Percentiles rank a stretch among this genome's conserved stretches.
phyloP scores from a whole-genome alignment of 1,140 invertebrate species.

The Drosophila obscura region DNA sequence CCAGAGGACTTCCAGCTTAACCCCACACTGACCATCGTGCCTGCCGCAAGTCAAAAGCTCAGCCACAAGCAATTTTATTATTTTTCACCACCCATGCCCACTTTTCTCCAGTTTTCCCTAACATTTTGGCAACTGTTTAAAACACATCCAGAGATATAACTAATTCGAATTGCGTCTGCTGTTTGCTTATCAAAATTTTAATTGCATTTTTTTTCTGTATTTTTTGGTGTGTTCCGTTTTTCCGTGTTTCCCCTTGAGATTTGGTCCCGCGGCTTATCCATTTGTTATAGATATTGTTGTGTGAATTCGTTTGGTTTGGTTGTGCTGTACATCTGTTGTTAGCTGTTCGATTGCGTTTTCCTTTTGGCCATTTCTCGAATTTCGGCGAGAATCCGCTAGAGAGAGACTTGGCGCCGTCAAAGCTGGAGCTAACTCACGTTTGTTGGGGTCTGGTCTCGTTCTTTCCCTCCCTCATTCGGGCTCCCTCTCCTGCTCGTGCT shows the following conservation, averaged over 20 bases:
- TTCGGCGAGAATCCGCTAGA: slow-evolving; percentile 18
- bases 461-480: background rate
- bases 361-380: slow-evolving; percentile 15
- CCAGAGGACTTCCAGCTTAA: slow-evolving; percentile 28
- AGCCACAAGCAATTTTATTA: slow-evolving; percentile 79
- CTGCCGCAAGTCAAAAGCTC: slow-evolving; percentile 74
- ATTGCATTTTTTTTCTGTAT: slow-evolving; percentile 58
- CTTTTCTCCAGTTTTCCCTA: slow-evolving; percentile 23
- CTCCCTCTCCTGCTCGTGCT: background rate
- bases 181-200: slow-evolving; percentile 76
- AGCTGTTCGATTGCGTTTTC: slow-evolving; percentile 33
- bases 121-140: slow-evolving; percentile 1
- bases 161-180: slow-evolving; percentile 46
- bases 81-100: background rate
- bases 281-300: slow-evolving; percentile 38
- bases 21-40: slow-evolving; percentile 30
- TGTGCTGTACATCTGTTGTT: background rate
- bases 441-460: background rate
- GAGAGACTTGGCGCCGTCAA: slow-evolving; percentile 36
- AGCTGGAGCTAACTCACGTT: slow-evolving; percentile 49
- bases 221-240: slow-evolving; percentile 36
- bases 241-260: slow-evolving; percentile 8
- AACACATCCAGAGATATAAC: slow-evolving; percentile 36
- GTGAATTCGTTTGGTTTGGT: slow-evolving; percentile 25
- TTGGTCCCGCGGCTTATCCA: slow-evolving; percentile 48